phyloP scores from a whole-genome alignment of 2,888 invertebrate genomes.

The Galeruca laticollis region DNA sequence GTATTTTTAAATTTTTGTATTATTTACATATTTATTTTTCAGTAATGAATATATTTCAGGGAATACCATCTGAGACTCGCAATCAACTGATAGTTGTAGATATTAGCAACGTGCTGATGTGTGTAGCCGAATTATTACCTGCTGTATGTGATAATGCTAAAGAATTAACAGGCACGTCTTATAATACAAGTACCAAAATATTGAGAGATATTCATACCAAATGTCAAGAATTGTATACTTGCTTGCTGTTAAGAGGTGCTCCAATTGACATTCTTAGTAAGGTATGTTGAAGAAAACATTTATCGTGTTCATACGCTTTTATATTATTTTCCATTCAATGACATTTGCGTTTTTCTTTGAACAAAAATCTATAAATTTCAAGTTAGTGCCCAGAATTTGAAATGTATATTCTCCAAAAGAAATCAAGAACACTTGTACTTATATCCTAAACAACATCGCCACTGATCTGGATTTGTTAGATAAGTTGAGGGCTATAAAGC shows the following conservation, averaged over 20 bases:
- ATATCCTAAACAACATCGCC: too few relatives aligned
- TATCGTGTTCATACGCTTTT: too few relatives aligned
- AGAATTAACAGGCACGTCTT: conserved; percentile 73
- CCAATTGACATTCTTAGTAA: conserved; percentile 82
- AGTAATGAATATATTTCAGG: conserved; percentile 66
- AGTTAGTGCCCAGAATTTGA: too few relatives aligned
- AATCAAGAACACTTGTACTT: too few relatives aligned
- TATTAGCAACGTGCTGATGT: conserved; percentile 81
- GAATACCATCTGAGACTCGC: conserved; percentile 73
- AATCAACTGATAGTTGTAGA: conserved; percentile 76
- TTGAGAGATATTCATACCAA: conserved; percentile 87
- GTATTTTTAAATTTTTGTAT: conserved; percentile 8
- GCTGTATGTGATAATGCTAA: conserved; percentile 76
- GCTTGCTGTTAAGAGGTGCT: conserved; percentile 80
- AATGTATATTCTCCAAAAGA: too few relatives aligned
- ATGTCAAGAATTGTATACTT: conserved; percentile 82
- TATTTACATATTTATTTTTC: conserved; percentile 14
- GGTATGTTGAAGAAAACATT: conserved; percentile 65
- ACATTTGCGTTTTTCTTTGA: too few relatives aligned
- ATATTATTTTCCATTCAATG: background rate
- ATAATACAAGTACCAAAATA: conserved; percentile 74
- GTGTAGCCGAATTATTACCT: conserved; percentile 80
- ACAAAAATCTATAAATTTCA: too few relatives aligned
- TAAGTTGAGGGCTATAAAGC: too few relatives aligned
- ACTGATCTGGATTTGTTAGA: too few relatives aligned